phyloP scores from a whole-genome alignment of 2,797 vertebrate species.

The Champsocephalus esox region DNA sequence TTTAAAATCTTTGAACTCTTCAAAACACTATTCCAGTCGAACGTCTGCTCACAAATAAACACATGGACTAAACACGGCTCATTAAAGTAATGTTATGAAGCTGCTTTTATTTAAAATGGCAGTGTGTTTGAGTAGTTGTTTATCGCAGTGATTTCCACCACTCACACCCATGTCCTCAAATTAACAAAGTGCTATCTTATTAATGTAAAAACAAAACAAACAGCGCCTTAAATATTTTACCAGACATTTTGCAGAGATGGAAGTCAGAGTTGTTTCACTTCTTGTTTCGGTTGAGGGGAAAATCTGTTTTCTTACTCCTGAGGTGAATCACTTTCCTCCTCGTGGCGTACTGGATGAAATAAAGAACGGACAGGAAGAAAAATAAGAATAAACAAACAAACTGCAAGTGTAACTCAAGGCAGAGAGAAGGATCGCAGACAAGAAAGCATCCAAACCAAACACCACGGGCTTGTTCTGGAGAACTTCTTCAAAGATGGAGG shows the following conservation, averaged over 20 bases:
- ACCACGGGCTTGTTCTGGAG: not conserved
- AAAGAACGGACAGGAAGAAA: constrained; percentile 17
- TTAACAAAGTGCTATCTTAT: constrained; percentile 16
- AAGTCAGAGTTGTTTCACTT: not conserved
- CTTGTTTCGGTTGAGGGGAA: constrained; percentile 5
- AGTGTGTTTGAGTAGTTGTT: not conserved
- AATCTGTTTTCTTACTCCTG: not conserved
- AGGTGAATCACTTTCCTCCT: constrained; percentile 8
- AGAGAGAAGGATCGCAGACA: constrained; percentile 36
- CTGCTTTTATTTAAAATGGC: no score
- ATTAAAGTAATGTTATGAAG: not conserved
- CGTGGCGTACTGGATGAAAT: not conserved
- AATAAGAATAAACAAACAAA: constrained; percentile 7
- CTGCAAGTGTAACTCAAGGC: constrained; percentile 30
- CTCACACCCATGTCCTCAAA: not conserved
- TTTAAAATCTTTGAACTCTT: no score
- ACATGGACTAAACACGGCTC: no score
- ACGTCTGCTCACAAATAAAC: no score
- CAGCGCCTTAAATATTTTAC: constrained; percentile 28
- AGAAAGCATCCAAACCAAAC: constrained; percentile 27
- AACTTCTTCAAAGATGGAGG: constrained; percentile 55
- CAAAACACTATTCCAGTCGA: no score
- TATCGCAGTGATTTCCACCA: not conserved
- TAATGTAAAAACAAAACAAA: constrained; percentile 8
- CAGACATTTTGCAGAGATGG: constrained; percentile 36